These are phyloP conservation scores for Psephotus haematonotus DNA, from an alignment of 2,113 vertebrate species.

Conservation along the genomic window DNA sequence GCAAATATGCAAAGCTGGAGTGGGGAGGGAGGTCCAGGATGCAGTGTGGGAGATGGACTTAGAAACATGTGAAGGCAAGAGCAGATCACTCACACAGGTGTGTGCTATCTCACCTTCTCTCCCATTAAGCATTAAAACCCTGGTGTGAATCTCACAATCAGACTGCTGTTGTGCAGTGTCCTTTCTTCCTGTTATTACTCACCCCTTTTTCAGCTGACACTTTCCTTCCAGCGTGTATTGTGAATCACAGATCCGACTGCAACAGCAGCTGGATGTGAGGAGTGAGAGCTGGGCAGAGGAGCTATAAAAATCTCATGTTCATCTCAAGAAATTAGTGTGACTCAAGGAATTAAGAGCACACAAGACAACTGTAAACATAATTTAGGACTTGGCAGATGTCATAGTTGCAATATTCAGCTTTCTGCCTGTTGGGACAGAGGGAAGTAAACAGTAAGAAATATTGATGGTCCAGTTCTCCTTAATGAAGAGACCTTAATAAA, in stretches of 20 bases:
- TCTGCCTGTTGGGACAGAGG: background rate
- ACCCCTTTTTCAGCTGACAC: background rate
- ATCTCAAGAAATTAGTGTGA: background rate
- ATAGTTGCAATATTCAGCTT: background rate
- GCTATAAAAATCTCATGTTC: background rate
- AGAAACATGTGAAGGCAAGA: background rate
- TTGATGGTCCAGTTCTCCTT: background rate
- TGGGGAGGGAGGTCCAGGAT: background rate
- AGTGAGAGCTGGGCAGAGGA: background rate
- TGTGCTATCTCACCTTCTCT: background rate
- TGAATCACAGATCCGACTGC: background rate
- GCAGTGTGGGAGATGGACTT: background rate
- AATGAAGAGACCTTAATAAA: background rate
- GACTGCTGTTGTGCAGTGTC: background rate
- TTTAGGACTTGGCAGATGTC: background rate
- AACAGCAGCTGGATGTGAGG: background rate
- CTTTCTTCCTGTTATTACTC: background rate
- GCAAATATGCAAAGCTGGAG: background rate
- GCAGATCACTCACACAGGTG: background rate
- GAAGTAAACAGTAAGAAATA: background rate
- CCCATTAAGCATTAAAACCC: background rate
- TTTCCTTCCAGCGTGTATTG: background rate
- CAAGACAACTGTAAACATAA: background rate
- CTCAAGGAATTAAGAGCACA: background rate
- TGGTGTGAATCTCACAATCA: background rate